A percentile compares a stretch with the other conserved stretches of the same genome.
phyloP scores from a whole-genome alignment of 2,888 invertebrate species.

The Charanyca ferruginea region DNA sequence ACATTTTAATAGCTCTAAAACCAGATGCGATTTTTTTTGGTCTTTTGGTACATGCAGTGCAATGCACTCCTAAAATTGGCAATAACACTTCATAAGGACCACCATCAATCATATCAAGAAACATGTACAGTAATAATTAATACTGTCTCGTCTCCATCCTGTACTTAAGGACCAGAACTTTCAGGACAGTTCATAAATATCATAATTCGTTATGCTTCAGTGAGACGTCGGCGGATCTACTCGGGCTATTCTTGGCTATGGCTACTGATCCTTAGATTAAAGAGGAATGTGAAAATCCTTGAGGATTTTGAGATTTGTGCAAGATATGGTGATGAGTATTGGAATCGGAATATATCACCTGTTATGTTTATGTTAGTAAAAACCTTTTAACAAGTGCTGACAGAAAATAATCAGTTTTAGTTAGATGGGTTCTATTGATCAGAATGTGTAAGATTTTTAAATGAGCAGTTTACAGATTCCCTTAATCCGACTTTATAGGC shows the following conservation, averaged over 20 bases:
- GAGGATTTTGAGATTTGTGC: constrained; percentile 49
- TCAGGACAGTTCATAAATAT: constrained; percentile 58
- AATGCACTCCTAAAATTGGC: constrained; percentile 49
- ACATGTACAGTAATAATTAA: constrained; percentile 56
- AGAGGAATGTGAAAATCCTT: constrained; percentile 51
- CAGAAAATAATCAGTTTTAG: background rate
- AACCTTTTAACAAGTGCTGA: background rate
- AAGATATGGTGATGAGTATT: constrained; percentile 48
- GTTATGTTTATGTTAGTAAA: constrained; percentile 10
- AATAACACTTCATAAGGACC: constrained; percentile 26
- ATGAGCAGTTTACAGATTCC: background rate
- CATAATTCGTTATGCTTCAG: constrained; percentile 62
- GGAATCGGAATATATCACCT: constrained; percentile 15
- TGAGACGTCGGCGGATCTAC: constrained; percentile 41
- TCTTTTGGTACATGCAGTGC: constrained; percentile 7
- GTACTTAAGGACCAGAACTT: constrained; percentile 41
- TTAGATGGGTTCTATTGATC: background rate
- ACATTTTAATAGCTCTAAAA: background rate
- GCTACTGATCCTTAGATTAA: constrained; percentile 52
- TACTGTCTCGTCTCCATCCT: constrained; percentile 58
- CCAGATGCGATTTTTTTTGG: background rate
- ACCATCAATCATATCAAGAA: constrained; percentile 53
- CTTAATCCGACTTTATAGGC: background rate
- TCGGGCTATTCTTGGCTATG: constrained; percentile 39
- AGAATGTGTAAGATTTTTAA: background rate